These are phyloP conservation scores for Anthonomus grandis DNA, from an alignment of 1,140 invertebrate genomes.

Conservation along the genomic window DNA sequence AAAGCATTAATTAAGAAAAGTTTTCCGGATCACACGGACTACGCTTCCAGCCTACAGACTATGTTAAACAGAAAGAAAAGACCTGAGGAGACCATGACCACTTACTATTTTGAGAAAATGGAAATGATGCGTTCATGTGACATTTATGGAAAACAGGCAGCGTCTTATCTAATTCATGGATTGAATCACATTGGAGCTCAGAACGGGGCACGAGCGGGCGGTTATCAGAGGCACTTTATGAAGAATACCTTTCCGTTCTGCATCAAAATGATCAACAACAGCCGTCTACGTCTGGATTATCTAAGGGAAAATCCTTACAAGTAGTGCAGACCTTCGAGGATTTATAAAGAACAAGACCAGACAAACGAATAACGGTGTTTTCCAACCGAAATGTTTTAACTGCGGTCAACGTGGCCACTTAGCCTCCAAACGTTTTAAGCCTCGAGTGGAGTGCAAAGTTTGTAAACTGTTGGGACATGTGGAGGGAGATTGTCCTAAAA, in stretches of 20 bases:
- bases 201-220: no score
- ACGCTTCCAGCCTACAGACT: not conserved
- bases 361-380: no score
- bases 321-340: not conserved
- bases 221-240: not conserved
- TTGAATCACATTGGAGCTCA: no score
- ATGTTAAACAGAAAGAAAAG: not conserved
- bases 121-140: not conserved
- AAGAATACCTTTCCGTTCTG: not conserved
- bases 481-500: not conserved
- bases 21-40: slow-evolving; percentile 1
- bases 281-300: no score
- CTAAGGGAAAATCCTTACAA: no score
- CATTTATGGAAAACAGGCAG: not conserved
- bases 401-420: no score
- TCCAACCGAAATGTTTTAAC: no score
- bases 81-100: not conserved
- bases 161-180: not conserved
- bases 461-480: no score
- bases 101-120: not conserved
- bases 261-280: no score
- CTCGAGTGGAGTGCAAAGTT: not conserved
- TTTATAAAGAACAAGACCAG: not conserved
- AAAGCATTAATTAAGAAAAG: not conserved
- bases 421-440: no score